A percentile compares a stretch with the other conserved stretches of the same genome.
Conservation (phyloP, 2,888 invertebrate species). For the Ypsolopha scabrella region DNA sequence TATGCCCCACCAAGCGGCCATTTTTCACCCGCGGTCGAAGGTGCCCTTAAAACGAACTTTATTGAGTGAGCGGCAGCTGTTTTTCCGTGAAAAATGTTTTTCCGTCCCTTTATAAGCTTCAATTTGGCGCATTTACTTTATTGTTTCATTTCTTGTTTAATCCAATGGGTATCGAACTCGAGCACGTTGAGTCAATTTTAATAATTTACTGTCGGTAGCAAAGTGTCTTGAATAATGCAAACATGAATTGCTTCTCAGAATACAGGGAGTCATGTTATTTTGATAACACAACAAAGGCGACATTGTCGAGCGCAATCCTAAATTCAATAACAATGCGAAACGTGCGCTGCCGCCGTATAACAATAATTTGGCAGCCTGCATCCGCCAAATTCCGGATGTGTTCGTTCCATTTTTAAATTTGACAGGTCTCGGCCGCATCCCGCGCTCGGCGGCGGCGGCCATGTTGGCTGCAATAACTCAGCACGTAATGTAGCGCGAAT, state of each 20-base stretch:
- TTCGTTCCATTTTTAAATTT: constrained; percentile 67
- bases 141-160: constrained; percentile 6
- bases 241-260: no score
- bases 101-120: constrained; percentile 22
- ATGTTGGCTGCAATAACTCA: constrained; percentile 32
- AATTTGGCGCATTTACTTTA: constrained; percentile 6
- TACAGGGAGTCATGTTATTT: neutral
- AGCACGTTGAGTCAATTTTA: neutral
- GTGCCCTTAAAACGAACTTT: constrained; percentile 41
- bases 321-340: constrained; percentile 59
- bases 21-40: constrained; percentile 29
- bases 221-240: no score
- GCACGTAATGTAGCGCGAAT: constrained; percentile 55
- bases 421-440: constrained; percentile 46
- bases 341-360: constrained; percentile 48
- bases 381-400: constrained; percentile 59
- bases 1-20: constrained; percentile 17
- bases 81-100: constrained; percentile 36
- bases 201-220: neutral
- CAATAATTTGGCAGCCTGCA: constrained; percentile 64
- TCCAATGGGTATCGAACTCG: neutral
- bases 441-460: constrained; percentile 15
- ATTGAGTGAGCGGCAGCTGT: constrained; percentile 39
- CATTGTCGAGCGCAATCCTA: constrained; percentile 43
- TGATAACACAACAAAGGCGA: constrained; percentile 32